Conservation (phyloP, 2,888 invertebrate genomes). For the Acanthococcus lagerstroemiae region DNA sequence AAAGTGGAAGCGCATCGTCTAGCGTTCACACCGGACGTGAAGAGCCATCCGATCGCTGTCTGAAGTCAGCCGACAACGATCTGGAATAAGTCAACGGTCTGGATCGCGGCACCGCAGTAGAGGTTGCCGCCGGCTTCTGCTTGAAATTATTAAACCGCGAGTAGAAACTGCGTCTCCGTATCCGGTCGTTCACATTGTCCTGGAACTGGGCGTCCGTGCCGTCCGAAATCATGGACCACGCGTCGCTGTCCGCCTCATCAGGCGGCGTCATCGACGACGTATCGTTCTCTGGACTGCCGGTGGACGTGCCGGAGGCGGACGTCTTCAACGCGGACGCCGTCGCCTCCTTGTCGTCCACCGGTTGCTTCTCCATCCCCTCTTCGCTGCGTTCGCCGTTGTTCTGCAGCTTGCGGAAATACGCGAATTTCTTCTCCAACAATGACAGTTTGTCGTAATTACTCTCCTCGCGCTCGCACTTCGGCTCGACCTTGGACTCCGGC, state of each 20-base stretch:
- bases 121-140: neutral
- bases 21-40: no score
- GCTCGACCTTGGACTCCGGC: neutral
- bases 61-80: neutral
- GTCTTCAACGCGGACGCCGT: neutral
- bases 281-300: neutral
- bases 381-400: neutral
- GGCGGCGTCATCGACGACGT: slow-evolving; percentile 4
- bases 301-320: slow-evolving; percentile 1
- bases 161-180: slow-evolving; percentile 79
- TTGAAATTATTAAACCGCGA: slow-evolving; percentile 17
- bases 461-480: neutral
- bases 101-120: neutral
- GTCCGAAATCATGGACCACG: slow-evolving; percentile 10
- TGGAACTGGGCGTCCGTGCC: slow-evolving; percentile 3
- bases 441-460: slow-evolving; percentile 2
- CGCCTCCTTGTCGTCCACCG: neutral
- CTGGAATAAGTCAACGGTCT: neutral
- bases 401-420: slow-evolving; percentile 10
- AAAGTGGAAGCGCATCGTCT: no score
- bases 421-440: slow-evolving; percentile 11
- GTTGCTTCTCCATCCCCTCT: no score
- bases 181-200: slow-evolving; percentile 60
- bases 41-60: neutral
- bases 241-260: slow-evolving; percentile 14